phyloP scores from a whole-genome alignment of 64 coral and sea anemone species.

The Acropora tenuis region DNA sequence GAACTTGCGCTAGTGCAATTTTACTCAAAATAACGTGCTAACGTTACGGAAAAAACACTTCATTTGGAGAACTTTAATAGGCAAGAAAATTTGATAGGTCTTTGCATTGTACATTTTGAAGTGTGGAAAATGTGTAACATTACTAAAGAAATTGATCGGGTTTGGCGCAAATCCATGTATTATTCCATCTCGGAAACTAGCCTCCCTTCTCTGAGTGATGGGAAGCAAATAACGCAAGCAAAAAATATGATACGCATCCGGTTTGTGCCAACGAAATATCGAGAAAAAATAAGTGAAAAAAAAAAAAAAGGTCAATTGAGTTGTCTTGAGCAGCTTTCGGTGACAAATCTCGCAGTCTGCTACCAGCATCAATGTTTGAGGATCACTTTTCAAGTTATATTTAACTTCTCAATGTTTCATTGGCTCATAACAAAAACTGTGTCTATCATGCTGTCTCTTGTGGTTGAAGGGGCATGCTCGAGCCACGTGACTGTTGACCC shows the following conservation, averaged over 20 bases:
- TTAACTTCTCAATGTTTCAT: slow-evolving; percentile 4
- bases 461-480: background rate
- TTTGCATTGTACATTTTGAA: background rate
- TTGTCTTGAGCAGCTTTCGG: too few species aligned
- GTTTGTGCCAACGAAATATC: too few species aligned
- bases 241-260: background rate
- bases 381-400: slow-evolving; percentile 22
- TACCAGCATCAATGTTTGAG: background rate
- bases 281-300: too few species aligned
- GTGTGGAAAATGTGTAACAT: background rate
- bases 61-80: too few species aligned
- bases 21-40: too few species aligned
- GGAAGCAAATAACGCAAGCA: background rate
- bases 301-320: too few species aligned
- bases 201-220: background rate
- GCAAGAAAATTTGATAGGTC: too few species aligned
- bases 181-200: background rate
- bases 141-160: background rate
- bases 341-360: too few species aligned
- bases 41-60: too few species aligned
- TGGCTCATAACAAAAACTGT: background rate
- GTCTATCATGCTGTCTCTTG: background rate
- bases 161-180: slow-evolving; percentile 1
- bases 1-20: too few species aligned
- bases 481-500: background rate